Percentiles rank a stretch among this genome's conserved stretches.
Conservation (phyloP, 2,888 invertebrate genomes). For the Chrysolina americana region DNA sequence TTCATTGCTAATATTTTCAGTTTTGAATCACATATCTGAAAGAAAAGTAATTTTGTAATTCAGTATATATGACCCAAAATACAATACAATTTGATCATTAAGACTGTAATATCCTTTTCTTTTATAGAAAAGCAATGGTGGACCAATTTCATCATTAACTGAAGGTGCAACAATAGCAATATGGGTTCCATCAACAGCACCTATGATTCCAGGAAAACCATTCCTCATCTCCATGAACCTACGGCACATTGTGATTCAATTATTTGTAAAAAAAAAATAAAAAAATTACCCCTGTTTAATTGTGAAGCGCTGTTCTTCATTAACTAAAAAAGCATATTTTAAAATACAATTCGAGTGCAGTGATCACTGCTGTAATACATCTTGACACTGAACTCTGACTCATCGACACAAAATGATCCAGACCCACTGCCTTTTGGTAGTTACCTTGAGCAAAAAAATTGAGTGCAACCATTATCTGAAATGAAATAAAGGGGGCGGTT, state of each 20-base stretch:
- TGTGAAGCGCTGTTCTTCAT: too few relatives aligned
- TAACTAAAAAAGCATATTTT: too few relatives aligned
- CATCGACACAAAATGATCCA: too few relatives aligned
- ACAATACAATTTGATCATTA: neutral
- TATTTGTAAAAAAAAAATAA: too few relatives aligned
- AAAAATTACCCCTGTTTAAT: too few relatives aligned
- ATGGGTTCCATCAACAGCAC: neutral
- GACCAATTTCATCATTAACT: conserved; percentile 14
- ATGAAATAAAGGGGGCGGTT: too few relatives aligned
- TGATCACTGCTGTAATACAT: too few relatives aligned
- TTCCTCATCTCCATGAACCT: conserved; percentile 8
- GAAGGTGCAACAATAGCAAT: conserved; percentile 19
- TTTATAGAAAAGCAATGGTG: conserved; percentile 4
- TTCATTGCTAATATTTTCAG: conserved; percentile 30
- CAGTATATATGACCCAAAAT: conserved; percentile 8
- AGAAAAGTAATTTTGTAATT: conserved; percentile 20
- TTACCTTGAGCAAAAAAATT: too few relatives aligned
- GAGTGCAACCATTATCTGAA: too few relatives aligned
- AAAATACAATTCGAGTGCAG: neutral
- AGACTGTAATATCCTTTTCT: neutral
- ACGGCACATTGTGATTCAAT: neutral
- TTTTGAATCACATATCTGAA: conserved; percentile 29
- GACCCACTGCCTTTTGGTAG: too few relatives aligned
- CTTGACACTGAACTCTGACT: too few relatives aligned
- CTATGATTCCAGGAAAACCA: neutral